A percentile compares a stretch with the other conserved stretches of the same genome.
These are phyloP conservation scores for Arenaria interpres DNA, from an alignment of 2,113 vertebrate genomes.

Conservation along the genomic window DNA sequence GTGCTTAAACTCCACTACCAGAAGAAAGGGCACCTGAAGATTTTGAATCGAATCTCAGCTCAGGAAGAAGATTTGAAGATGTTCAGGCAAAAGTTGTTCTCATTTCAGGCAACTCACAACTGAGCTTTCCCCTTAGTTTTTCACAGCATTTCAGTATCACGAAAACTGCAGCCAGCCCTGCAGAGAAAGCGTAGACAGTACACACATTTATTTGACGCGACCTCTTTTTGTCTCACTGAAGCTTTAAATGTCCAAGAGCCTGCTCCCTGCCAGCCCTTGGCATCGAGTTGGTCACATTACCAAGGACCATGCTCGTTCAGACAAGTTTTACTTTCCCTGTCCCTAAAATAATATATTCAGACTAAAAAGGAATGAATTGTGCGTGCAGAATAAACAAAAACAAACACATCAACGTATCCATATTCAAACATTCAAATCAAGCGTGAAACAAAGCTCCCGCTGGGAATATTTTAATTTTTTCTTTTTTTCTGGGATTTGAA, in stretches of 20 bases:
- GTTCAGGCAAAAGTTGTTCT: neutral
- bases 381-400: neutral
- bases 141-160: neutral
- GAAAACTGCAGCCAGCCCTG: neutral
- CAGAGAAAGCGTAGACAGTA: neutral
- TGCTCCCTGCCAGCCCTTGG: neutral
- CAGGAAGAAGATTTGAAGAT: neutral
- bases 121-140: neutral
- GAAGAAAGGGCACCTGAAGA: neutral
- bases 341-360: neutral
- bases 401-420: neutral
- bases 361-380: neutral
- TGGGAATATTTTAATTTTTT: neutral
- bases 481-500: neutral
- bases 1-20: neutral
- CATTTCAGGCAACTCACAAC: neutral
- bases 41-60: neutral
- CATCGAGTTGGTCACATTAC: neutral
- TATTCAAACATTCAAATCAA: neutral
- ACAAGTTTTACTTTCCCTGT: neutral
- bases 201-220: fast-evolving
- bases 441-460: neutral
- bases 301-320: neutral
- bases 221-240: neutral
- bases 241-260: neutral